Base-by-base conservation (phyloP, 2,888 invertebrate species). In the Pachliopta kotzebuea region DNA sequence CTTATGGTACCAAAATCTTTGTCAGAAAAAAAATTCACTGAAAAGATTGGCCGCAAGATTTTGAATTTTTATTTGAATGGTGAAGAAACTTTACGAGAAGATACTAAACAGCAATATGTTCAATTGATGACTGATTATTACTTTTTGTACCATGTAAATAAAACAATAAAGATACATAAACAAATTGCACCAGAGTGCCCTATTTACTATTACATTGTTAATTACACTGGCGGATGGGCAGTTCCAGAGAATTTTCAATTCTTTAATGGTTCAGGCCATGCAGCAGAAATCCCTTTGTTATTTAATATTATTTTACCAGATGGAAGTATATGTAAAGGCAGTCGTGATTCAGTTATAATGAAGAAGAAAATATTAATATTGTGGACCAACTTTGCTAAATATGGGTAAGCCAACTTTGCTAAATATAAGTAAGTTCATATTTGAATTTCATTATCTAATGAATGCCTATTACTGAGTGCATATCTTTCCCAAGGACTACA, bases 381-480 rank as follows among this genome's bases (percentile, higher is more conserved):
- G 86, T 92, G 92, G 90, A 91, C 91, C 0, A 92, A 92, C 72
- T 92, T 92, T 74, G 91, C 92, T 50, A 91, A 87, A 82, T 84
- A 80, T 71, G 86, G 92, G 92, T 92, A 80, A 76, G 77, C 68
- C 66, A 45, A 60, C 52, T 56, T 7, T n/a, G 18, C n/a, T n/a
- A 45, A 14, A n/a, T n/a, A n/a, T n/a, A n/a, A n/a, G n/a, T n/a
- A n/a, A n/a, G n/a, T n/a, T n/a, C n/a, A n/a, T n/a, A n/a, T n/a
- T n/a, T n/a, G n/a, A n/a, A n/a, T n/a, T n/a, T n/a, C n/a, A 11
- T 37, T 11, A 37, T 14, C 11, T 14, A 14, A 37, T 3, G 14
- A 14, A 37, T 3, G 11, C 14, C 11, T 14, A 9, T 37, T 37
- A 14, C 37, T 37, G 4, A 37, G 0, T 11, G 37, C 14, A 31